These are phyloP conservation scores for Plodia interpunctella DNA, from an alignment of 1,140 invertebrate species.

Conservation along the genomic window DNA sequence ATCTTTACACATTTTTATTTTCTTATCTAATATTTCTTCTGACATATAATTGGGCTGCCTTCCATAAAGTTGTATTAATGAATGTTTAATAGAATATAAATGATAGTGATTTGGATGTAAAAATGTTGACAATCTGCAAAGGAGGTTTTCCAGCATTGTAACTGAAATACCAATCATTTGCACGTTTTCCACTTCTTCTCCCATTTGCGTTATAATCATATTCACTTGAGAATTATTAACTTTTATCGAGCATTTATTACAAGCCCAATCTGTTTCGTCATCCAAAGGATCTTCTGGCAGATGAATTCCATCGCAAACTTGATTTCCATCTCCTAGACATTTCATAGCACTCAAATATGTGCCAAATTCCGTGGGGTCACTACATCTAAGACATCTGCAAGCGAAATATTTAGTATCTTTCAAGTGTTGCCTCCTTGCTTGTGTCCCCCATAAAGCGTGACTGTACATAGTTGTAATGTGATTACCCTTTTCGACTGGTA, in stretches of 20 bases:
- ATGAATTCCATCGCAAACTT: constrained; percentile 81
- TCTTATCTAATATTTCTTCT: constrained; percentile 79
- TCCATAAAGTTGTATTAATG: constrained; percentile 86
- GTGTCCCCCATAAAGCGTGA: constrained; percentile 90
- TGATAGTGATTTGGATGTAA: constrained; percentile 90
- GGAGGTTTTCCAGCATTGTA: constrained; percentile 78
- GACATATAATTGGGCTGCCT: constrained; percentile 79
- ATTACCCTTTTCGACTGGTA: constrained; percentile 81
- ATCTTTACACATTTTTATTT: constrained; percentile 82
- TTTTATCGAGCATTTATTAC: constrained; percentile 81
- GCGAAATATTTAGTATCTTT: constrained; percentile 88
- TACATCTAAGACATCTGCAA: constrained; percentile 85
- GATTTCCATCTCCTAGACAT: constrained; percentile 79
- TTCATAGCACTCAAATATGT: constrained; percentile 86
- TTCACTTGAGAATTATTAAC: constrained; percentile 67
- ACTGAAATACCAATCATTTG: constrained; percentile 79
- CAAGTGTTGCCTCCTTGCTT: constrained; percentile 86
- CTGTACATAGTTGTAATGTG: constrained; percentile 90
- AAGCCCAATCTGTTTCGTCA: constrained; percentile 85
- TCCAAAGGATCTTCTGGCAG: constrained; percentile 82
- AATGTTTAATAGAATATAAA: constrained; percentile 87
- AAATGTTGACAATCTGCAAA: constrained; percentile 81
- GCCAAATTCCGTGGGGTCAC: constrained; percentile 86
- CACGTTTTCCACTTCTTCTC: constrained; percentile 84
- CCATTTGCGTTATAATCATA: constrained; percentile 82